A percentile compares a stretch with the other conserved stretches of the same genome.
Conservation (phyloP, 2,797 vertebrate genomes). For the Acridotheres tristis region DNA sequence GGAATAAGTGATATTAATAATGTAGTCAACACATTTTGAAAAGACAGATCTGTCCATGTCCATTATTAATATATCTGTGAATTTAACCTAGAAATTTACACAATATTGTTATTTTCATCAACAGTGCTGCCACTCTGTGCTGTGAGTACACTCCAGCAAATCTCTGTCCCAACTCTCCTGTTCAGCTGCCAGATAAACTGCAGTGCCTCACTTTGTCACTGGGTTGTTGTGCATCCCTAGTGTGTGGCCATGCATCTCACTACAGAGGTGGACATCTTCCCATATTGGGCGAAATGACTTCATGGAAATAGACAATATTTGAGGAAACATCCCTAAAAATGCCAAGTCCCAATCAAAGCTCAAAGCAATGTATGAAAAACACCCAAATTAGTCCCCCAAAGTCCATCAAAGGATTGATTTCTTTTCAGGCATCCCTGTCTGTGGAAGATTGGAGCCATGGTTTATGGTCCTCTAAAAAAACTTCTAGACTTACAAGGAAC, state of each 20-base stretch:
- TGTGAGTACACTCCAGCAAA: not conserved
- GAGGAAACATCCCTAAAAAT: not conserved
- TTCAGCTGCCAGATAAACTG: not conserved
- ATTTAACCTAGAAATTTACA: not conserved
- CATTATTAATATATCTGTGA: not conserved
- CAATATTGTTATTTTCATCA: not conserved
- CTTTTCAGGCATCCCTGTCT: not conserved
- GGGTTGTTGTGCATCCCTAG: not conserved
- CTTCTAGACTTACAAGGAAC: not conserved
- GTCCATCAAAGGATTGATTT: not conserved
- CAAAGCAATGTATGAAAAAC: not conserved
- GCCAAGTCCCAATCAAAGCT: not conserved
- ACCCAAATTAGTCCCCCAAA: not conserved
- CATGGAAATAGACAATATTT: not conserved
- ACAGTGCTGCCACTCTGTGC: not conserved
- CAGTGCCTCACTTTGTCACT: accelerated
- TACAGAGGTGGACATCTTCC: not conserved
- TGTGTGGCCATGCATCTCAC: not conserved
- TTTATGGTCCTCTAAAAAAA: not conserved
- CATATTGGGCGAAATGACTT: not conserved
- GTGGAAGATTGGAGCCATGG: not conserved
- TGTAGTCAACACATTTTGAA: not conserved
- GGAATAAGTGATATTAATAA: not conserved
- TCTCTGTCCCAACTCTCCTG: not conserved
- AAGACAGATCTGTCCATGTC: not conserved